phyloP scores from a whole-genome alignment of 2,113 vertebrate species.

The Oophaga pumilio region DNA sequence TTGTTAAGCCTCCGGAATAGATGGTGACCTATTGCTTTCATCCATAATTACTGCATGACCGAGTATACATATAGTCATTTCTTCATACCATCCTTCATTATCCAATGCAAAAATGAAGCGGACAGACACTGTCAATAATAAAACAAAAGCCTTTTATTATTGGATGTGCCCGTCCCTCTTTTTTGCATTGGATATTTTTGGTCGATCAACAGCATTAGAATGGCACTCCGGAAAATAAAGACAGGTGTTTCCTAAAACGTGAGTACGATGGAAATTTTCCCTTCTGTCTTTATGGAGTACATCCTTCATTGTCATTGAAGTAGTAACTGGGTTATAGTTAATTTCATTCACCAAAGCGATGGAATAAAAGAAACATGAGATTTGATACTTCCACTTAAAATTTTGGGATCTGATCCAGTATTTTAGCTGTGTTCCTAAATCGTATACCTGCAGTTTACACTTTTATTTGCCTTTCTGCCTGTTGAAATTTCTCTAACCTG shows the following conservation, averaged over 20 bases:
- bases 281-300: no score
- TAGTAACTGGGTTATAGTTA: not conserved
- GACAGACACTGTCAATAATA: no score
- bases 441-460: no score
- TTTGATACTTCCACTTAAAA: conserved; percentile 21
- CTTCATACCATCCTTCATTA: not conserved
- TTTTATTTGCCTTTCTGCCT: not conserved
- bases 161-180: no score
- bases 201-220: no score
- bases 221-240: no score
- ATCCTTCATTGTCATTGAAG: not conserved
- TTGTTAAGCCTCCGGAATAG: not conserved
- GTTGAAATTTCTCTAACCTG: not conserved
- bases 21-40: not conserved
- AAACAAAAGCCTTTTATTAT: no score
- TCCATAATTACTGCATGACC: not conserved
- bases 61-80: not conserved
- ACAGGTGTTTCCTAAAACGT: no score
- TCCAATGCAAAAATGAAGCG: no score
- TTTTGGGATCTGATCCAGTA: not conserved
- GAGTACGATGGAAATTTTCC: no score
- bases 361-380: not conserved
- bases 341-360: not conserved
- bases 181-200: no score
- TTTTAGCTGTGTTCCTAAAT: not conserved